phyloP scores from a whole-genome alignment of 2,888 invertebrate genomes.

The Halocaridina rubra region DNA sequence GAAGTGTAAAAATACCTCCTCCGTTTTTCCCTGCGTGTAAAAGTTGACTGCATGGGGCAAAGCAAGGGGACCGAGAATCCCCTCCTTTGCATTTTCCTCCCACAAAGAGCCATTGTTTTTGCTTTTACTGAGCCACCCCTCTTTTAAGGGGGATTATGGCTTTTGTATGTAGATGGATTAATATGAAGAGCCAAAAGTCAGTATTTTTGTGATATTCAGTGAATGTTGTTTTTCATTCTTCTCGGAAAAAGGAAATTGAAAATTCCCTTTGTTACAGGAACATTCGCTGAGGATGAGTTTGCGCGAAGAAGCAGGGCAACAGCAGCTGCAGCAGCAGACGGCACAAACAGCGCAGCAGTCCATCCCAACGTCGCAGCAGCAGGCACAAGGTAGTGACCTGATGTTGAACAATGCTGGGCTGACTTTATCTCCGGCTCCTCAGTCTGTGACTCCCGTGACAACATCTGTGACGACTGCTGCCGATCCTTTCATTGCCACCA shows the following conservation, averaged over 20 bases:
- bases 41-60: too few relatives aligned
- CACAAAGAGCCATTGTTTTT: too few relatives aligned
- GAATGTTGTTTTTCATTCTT: too few relatives aligned
- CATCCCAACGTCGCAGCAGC: slow-evolving; percentile 13
- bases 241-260: neutral
- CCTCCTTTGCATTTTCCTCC: too few relatives aligned
- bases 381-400: slow-evolving; percentile 56
- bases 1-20: too few relatives aligned
- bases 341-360: slow-evolving; percentile 19
- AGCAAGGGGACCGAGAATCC: too few relatives aligned
- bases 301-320: slow-evolving; percentile 49
- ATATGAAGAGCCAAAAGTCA: too few relatives aligned
- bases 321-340: slow-evolving; percentile 39
- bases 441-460: slow-evolving; percentile 35
- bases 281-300: slow-evolving; percentile 43
- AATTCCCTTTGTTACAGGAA: slow-evolving; percentile 26
- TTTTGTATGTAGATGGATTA: too few relatives aligned
- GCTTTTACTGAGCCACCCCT: too few relatives aligned
- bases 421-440: slow-evolving; percentile 54
- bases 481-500: slow-evolving; percentile 69
- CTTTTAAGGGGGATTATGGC: too few relatives aligned
- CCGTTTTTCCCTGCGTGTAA: too few relatives aligned
- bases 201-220: too few relatives aligned
- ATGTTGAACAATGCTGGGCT: slow-evolving; percentile 53
- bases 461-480: slow-evolving; percentile 39